phyloP scores from a whole-genome alignment of 2,113 vertebrate genomes.

The Pteropus alecto region DNA sequence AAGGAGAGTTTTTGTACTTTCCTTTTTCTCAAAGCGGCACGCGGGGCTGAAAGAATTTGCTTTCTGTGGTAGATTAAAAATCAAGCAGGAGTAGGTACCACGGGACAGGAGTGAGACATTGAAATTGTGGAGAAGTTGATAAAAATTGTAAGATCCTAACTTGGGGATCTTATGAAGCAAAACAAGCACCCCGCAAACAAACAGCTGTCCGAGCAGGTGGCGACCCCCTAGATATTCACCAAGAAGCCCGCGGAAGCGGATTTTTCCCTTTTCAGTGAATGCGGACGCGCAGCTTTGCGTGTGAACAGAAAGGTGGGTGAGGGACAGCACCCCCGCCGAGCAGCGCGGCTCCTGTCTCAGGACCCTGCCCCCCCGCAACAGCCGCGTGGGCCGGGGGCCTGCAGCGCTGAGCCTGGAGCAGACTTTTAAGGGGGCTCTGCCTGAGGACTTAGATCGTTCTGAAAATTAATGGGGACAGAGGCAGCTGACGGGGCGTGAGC shows the following conservation, averaged over 20 bases:
- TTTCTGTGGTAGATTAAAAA: neutral
- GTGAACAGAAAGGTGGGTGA: no score
- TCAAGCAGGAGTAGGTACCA: neutral
- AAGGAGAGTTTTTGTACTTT: neutral
- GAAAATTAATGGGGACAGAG: neutral
- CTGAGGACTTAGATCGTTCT: neutral
- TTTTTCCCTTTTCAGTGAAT: no score
- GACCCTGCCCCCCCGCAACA: no score
- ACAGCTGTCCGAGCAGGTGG: neutral
- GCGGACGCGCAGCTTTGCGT: no score
- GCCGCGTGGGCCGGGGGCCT: neutral
- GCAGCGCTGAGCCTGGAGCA: no score
- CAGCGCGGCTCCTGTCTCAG: no score
- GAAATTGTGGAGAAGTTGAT: neutral
- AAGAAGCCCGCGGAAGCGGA: no score
- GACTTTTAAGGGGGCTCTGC: neutral
- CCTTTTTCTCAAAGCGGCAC: neutral
- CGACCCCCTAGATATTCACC: rapidly evolving
- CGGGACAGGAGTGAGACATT: neutral
- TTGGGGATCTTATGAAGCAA: neutral
- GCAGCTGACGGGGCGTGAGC: rapidly evolving
- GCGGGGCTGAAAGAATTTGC: neutral
- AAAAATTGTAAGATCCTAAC: neutral
- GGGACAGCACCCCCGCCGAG: no score
- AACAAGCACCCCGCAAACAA: neutral